A percentile compares a stretch with the other conserved stretches of the same genome.
Conservation (phyloP, 2,113 vertebrate genomes). For the Sander vitreus region DNA sequence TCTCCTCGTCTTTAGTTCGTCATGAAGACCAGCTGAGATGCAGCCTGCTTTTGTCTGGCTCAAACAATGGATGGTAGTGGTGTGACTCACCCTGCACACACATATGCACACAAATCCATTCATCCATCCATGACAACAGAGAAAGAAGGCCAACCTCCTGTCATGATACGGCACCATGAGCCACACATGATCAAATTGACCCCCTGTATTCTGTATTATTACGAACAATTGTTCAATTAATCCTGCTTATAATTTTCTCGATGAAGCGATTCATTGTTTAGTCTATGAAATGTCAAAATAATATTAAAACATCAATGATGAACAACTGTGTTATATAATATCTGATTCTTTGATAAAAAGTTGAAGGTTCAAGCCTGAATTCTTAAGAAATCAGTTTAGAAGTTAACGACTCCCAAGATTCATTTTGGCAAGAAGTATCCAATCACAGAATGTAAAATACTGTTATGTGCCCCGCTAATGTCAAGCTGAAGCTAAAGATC, state of each 20-base stretch:
- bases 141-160: constrained; percentile 19
- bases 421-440: constrained; percentile 1
- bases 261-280: not conserved
- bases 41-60: constrained; percentile 61
- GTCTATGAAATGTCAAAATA: not conserved
- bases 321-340: not conserved
- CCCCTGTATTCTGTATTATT: not conserved
- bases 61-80: constrained; percentile 37
- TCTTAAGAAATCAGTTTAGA: not conserved
- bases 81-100: constrained; percentile 43
- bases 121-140: constrained; percentile 33
- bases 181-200: not conserved
- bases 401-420: not conserved
- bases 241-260: not conserved
- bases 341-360: not conserved
- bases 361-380: not conserved
- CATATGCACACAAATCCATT: constrained; percentile 32
- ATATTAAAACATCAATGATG: not conserved
- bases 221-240: not conserved
- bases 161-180: constrained; percentile 14
- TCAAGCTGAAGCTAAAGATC: not conserved
- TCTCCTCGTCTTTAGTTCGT: constrained; percentile 53
- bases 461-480: not conserved
- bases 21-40: constrained; percentile 57
- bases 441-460: not conserved